Conservation (phyloP, 2,888 invertebrate species). For the Gastrophysa polygoni region DNA sequence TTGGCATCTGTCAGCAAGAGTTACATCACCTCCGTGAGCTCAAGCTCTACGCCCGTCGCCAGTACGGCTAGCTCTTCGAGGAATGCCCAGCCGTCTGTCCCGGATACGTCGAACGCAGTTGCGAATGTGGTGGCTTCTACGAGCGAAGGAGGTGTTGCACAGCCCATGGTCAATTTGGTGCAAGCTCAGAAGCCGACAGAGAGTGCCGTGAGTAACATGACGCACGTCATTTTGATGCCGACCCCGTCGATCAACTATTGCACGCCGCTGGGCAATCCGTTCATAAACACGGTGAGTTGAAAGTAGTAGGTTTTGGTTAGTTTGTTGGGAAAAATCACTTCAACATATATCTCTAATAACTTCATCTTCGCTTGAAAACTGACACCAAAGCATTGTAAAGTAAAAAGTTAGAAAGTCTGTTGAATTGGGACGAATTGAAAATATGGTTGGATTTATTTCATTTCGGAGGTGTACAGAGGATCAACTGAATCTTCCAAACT, state of each 20-base stretch:
- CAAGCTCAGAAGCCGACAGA: constrained; percentile 24
- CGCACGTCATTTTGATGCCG: constrained; percentile 31
- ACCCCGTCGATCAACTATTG: constrained; percentile 44
- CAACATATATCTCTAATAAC: too few species aligned
- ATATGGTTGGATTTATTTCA: too few species aligned
- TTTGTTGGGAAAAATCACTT: too few species aligned
- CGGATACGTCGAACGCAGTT: too few species aligned
- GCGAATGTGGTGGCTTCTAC: background rate
- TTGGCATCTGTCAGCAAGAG: background rate
- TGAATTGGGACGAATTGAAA: too few species aligned
- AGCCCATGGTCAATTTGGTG: constrained; percentile 9
- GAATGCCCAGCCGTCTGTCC: background rate
- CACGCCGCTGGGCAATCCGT: constrained; percentile 36
- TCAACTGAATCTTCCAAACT: too few species aligned
- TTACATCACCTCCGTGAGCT: background rate
- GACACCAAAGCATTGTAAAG: too few species aligned
- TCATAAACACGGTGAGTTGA: constrained; percentile 51
- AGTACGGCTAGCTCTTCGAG: background rate
- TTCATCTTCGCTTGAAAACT: too few species aligned
- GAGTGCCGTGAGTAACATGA: constrained; percentile 12
- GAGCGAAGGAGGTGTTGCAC: background rate
- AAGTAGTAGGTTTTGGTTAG: too few species aligned
- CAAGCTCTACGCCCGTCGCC: background rate
- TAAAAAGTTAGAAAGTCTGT: too few species aligned
- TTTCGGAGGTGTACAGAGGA: too few species aligned